phyloP scores from a whole-genome alignment of 2,797 vertebrate genomes.

The Notamacropus eugenii region DNA sequence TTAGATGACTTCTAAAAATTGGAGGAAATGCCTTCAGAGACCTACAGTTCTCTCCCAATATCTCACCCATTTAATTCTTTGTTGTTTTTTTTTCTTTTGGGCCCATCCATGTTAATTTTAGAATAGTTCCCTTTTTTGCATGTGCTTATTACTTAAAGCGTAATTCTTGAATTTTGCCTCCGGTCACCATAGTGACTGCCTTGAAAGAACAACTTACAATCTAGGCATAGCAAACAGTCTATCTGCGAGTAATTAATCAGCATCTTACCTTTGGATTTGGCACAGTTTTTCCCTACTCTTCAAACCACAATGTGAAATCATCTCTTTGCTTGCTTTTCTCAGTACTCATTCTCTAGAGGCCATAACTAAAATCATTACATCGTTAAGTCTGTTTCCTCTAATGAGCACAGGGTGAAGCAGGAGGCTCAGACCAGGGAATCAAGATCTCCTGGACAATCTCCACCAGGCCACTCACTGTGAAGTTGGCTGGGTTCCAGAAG shows the following conservation, averaged over 20 bases:
- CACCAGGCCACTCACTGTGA: neutral
- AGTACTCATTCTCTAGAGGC: neutral
- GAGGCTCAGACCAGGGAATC: neutral
- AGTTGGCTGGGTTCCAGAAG: neutral
- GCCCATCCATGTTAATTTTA: neutral
- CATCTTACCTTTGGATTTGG: neutral
- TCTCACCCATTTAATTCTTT: neutral
- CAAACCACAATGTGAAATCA: neutral
- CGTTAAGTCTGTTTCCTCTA: neutral
- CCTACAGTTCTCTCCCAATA: neutral
- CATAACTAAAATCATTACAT: neutral
- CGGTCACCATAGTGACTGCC: neutral
- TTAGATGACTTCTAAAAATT: neutral
- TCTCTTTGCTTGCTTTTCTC: neutral
- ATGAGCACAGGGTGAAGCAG: neutral
- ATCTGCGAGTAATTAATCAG: neutral
- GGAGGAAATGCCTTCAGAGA: neutral
- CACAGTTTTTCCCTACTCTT: neutral
- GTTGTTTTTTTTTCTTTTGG: neutral
- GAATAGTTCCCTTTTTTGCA: neutral
- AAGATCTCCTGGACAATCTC: slow-evolving; percentile 12
- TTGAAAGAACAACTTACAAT: neutral
- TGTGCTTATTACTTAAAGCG: neutral
- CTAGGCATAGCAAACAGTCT: neutral
- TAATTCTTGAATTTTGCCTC: neutral